These are phyloP conservation scores for Periparus ater DNA, from an alignment of 2,797 vertebrate genomes.

Conservation along the genomic window DNA sequence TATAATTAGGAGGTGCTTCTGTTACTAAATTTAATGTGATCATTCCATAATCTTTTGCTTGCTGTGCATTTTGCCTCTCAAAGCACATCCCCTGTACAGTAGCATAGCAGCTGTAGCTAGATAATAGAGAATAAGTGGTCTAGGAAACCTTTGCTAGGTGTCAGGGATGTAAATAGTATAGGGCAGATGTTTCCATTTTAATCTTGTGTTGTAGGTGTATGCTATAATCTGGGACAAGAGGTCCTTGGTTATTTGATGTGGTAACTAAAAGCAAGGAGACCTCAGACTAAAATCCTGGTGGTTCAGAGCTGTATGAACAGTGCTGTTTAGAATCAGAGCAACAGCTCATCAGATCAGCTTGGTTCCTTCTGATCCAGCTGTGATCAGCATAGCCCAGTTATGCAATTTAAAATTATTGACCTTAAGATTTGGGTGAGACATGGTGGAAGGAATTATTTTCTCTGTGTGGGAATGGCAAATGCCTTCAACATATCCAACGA, in stretches of 20 bases:
- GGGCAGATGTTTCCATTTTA: not conserved
- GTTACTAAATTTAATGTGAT: not conserved
- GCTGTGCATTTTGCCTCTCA: not conserved
- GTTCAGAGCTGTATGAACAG: not conserved
- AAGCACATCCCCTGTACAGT: not conserved
- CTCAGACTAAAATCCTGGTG: not conserved
- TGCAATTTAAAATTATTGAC: not conserved
- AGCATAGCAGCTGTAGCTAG: not conserved
- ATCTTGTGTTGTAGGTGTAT: not conserved
- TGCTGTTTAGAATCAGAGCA: not conserved
- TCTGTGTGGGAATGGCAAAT: not conserved
- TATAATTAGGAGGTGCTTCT: not conserved
- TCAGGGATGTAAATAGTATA: not conserved
- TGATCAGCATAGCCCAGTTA: not conserved
- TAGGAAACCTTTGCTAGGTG: not conserved
- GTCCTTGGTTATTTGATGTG: not conserved
- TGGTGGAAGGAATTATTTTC: not conserved
- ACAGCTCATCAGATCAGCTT: not conserved
- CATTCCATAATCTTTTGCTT: not conserved
- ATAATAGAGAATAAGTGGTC: not conserved
- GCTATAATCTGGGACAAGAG: not conserved
- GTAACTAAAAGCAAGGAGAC: not conserved
- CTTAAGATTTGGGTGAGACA: not conserved
- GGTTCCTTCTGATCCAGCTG: not conserved
- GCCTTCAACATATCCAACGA: not conserved